These are phyloP conservation scores for Cirrhinus mrigala DNA, from an alignment of 2,797 vertebrate species.

Conservation along the genomic window DNA sequence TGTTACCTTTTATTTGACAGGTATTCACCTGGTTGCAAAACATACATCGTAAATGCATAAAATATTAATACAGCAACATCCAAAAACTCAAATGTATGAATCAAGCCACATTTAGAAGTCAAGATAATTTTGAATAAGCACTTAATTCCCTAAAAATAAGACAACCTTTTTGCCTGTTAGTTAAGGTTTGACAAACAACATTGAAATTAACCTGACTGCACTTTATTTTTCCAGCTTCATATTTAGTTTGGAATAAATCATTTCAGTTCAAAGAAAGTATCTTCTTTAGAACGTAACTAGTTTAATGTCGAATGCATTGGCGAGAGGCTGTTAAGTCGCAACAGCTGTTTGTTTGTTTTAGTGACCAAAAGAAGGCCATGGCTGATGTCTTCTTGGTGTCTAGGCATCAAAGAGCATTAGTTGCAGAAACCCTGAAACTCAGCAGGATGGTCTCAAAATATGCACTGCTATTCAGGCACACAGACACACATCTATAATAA, in stretches of 20 bases:
- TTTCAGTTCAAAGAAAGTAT: neutral
- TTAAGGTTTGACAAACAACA: neutral
- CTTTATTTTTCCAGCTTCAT: neutral
- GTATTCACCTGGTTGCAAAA: neutral
- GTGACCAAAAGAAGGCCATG: too few relatives aligned
- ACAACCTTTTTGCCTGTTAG: neutral
- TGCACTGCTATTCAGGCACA: neutral
- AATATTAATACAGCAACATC: neutral
- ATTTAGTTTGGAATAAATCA: neutral
- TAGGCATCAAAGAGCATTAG: too few relatives aligned
- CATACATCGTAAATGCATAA: neutral
- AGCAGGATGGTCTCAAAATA: too few relatives aligned
- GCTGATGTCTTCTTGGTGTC: too few relatives aligned
- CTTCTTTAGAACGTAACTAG: neutral
- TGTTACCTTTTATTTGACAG: neutral
- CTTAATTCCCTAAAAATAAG: neutral
- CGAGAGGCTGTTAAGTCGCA: neutral
- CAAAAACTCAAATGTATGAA: neutral
- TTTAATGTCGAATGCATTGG: neutral
- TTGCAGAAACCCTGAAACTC: too few relatives aligned
- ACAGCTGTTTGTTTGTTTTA: neutral
- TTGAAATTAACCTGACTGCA: neutral
- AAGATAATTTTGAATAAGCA: neutral
- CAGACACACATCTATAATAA: neutral
- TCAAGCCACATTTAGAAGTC: neutral